These are phyloP conservation scores for Nyctibius bracteatus DNA, from an alignment of 2,113 vertebrate genomes.

Conservation along the genomic window DNA sequence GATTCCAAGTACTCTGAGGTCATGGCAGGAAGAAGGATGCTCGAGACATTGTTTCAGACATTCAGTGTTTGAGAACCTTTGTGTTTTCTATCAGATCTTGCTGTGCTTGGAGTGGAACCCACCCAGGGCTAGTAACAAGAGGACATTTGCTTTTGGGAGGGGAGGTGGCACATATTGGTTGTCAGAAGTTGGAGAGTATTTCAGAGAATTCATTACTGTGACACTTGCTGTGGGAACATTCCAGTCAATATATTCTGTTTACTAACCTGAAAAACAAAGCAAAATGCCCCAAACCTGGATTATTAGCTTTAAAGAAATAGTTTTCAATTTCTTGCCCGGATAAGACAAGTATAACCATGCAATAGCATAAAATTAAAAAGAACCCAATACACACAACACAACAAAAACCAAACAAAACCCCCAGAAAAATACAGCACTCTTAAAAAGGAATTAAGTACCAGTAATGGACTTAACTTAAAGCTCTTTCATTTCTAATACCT, in stretches of 20 bases:
- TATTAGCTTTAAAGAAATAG: not conserved
- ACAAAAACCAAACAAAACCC: not conserved
- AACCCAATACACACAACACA: not conserved
- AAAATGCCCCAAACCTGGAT: not conserved
- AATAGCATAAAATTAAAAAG: not conserved
- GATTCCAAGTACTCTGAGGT: not conserved
- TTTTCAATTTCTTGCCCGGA: not conserved
- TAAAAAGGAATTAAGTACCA: not conserved
- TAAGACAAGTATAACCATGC: not conserved
- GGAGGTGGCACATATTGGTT: not conserved
- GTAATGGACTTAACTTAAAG: not conserved
- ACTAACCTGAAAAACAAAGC: not conserved
- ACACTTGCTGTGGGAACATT: not conserved
- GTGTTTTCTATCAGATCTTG: not conserved
- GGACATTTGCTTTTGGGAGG: not conserved
- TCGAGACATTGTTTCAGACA: not conserved
- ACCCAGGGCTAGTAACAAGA: not conserved
- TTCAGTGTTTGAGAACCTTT: not conserved
- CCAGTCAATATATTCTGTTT: not conserved
- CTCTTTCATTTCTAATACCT: not conserved
- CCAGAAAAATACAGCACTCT: not conserved
- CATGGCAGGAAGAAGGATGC: not conserved
- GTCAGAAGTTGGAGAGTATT: not conserved
- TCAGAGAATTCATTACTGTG: not conserved
- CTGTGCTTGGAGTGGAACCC: not conserved